phyloP scores from a whole-genome alignment of 2,797 vertebrate species.

The Enoplosus armatus region DNA sequence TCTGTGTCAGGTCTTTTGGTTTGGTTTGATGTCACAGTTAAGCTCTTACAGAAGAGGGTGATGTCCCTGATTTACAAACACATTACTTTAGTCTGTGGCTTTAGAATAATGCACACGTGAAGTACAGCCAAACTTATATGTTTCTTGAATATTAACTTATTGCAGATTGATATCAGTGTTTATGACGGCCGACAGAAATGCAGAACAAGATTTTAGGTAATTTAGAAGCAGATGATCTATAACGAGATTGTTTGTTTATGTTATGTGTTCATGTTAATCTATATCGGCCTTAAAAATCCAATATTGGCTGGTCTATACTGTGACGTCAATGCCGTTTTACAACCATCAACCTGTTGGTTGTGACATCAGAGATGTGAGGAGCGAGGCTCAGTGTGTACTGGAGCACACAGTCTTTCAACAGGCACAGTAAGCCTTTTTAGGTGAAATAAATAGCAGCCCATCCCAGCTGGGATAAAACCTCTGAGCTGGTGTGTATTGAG shows the following conservation, averaged over 20 bases:
- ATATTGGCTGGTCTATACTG: neutral
- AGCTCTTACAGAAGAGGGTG: neutral
- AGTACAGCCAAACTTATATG: no score
- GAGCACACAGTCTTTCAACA: constrained; percentile 38
- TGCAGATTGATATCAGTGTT: neutral
- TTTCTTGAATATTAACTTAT: neutral
- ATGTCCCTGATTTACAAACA: neutral
- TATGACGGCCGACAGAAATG: neutral
- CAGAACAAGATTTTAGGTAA: neutral
- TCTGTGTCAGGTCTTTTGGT: neutral
- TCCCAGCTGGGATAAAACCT: constrained; percentile 43
- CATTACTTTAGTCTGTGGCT: neutral
- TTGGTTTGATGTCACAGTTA: neutral
- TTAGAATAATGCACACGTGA: neutral
- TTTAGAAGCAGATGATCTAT: neutral
- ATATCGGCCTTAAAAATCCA: neutral
- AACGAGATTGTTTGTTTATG: neutral
- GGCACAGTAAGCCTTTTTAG: constrained; percentile 51
- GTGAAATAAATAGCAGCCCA: constrained; percentile 60
- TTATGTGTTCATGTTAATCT: neutral
- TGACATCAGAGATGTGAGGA: constrained; percentile 11
- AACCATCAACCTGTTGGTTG: neutral
- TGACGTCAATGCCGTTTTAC: neutral
- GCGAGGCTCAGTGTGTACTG: constrained; percentile 23
- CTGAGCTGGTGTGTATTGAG: constrained; percentile 50